Conservation (phyloP, 2,888 invertebrate species). For the Campaea margaritaria region DNA sequence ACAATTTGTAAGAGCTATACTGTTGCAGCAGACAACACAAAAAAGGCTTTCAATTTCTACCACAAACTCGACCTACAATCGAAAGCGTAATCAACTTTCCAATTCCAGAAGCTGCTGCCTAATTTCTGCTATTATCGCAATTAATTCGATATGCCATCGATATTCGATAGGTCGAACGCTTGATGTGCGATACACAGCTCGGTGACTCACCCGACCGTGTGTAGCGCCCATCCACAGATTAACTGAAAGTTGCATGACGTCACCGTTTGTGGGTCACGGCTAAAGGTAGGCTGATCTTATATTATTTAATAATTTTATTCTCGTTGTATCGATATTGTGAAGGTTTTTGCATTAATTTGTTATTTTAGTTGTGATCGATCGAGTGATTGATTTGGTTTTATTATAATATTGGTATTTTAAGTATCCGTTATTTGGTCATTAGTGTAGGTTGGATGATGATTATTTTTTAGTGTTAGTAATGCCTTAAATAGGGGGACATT, state of each 20-base stretch:
- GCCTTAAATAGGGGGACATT: too few species aligned
- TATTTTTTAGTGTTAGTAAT: not conserved
- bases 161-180: conserved; percentile 4
- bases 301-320: conserved; percentile 21
- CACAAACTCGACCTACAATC: conserved; percentile 21
- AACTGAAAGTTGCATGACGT: conserved; percentile 55
- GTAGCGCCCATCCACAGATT: conserved; percentile 31
- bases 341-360: conserved; percentile 15
- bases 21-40: conserved; percentile 2
- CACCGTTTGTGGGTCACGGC: conserved; percentile 72
- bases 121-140: conserved; percentile 12
- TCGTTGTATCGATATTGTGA: conserved; percentile 7
- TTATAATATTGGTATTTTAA: conserved; percentile 3
- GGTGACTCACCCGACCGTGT: conserved; percentile 39
- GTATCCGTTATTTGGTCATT: not conserved
- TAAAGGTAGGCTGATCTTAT: conserved; percentile 47
- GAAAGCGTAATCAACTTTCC: conserved; percentile 29
- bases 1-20: conserved; percentile 8
- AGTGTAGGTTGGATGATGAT: not conserved
- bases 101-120: conserved; percentile 22
- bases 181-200: conserved; percentile 14
- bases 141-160: conserved; percentile 13
- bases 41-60: conserved; percentile 7
- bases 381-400: conserved; percentile 15
- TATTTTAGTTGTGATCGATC: not conserved